Evolutionary conservation across 2,113 vertebrate genomes (phyloP), one percentile per base, ranked within the genome.

Genomic region (Verasper variegatus): DNA sequence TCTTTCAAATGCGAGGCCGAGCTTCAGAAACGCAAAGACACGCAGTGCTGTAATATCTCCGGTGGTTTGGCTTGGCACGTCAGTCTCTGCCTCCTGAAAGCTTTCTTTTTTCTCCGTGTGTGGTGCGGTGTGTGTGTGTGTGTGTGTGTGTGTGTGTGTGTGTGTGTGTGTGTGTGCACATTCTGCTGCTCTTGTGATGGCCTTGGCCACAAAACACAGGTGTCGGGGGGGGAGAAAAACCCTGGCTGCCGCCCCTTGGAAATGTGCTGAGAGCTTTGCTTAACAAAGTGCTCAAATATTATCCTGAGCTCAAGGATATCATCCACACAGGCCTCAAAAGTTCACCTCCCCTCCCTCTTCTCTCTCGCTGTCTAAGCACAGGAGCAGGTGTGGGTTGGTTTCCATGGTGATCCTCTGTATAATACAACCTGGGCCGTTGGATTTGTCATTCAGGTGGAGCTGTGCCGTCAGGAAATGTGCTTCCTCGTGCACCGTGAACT

Each of bases 341-440:
- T 91, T 90, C 88, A 83, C 88, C 81, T 80, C 81, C 66, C 66
- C 67, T 71, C 31, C 55, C 61, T 63, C 60, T 56, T 31, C 80
- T 82, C 61, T 66, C 71, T 60, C 31, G 23, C 60, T 68, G 52
- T 72, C 77, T 76, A 70, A 88, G 82, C 78, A 74, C 87, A 68
- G 88, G 66, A 83, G 91, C 91, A 89, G 91, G 91, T 91, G 91
- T 90, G 89, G 86, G 88, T 56, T 80, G 81, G 92, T 93, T 91
- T 67, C 91, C 89, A 78, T 82, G 86, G 89, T 2, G 71, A 93
- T 83, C 24, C 8, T 60, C 60, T 71, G 72, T 64, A 82, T 55
- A 86, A 91, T 78, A 89, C 84, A 86, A 87, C 78, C 86, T 51
- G 59, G 63, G 74, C 61, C 58, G 6, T 40, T 40, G 78, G 71